Percentiles rank a stretch among this genome's conserved stretches.
phyloP scores from a whole-genome alignment of 2,113 vertebrate species.

The Amblyornis subalaris region DNA sequence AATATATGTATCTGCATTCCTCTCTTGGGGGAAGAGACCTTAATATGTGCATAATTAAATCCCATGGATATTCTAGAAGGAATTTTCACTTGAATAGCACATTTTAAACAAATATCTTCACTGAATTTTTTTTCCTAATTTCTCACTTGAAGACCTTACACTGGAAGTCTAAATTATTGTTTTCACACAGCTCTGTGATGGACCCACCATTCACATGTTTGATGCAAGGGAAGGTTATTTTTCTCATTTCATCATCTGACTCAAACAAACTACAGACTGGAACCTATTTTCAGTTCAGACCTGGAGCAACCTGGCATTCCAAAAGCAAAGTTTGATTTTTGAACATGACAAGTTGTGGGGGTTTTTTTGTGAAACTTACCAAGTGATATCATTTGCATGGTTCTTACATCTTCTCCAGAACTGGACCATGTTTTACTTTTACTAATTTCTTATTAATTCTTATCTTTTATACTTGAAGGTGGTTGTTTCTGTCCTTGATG shows the following conservation, averaged over 20 bases:
- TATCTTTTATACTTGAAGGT: neutral
- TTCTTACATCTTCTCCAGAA: neutral
- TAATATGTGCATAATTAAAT: neutral
- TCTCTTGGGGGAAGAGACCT: neutral
- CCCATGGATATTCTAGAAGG: neutral
- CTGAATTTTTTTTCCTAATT: fast-evolving
- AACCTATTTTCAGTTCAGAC: neutral
- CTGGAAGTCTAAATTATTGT: neutral
- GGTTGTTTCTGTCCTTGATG: neutral
- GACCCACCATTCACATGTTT: neutral
- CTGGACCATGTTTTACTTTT: neutral
- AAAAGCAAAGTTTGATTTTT: neutral
- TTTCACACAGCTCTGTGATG: neutral
- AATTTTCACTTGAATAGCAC: neutral
- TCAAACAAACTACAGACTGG: neutral
- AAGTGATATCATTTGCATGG: neutral
- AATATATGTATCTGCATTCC: neutral
- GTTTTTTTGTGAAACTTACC: neutral
- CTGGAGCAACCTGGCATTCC: neutral
- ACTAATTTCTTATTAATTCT: neutral
- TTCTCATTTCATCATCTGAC: neutral
- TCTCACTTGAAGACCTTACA: neutral
- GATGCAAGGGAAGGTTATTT: neutral
- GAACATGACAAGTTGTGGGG: neutral
- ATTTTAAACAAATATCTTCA: neutral